Evolutionary conservation across 2,888 invertebrate genomes (phyloP), one percentile per base, ranked within the genome.

Genomic region (Noctua janthina): DNA sequence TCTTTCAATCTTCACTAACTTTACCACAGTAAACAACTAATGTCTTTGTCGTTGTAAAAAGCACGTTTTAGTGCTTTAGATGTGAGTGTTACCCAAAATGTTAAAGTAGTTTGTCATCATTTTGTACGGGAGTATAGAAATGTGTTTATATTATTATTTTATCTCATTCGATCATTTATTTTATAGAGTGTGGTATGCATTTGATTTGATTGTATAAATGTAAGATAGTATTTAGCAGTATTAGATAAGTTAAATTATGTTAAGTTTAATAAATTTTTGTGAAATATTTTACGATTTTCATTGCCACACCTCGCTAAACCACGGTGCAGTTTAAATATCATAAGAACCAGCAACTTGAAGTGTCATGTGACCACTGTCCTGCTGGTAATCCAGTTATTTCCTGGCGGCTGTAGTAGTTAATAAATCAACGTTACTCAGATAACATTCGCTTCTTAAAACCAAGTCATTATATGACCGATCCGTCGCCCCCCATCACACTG

Each of bases 191-290:
- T 90, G 88, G 92, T 93, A 92, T 93, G 94, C 83, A 92, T 94
- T 93, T 92, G 91, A 91, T 93, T 93, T 92, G 91, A 92, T 93
- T 95, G 93, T 94, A 93, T 94, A 94, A 93, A 93, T 93, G 90
- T 96, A 95, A 94, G 91, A 93, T 95, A 95, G 93, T 90, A 82
- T 90, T 83, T 95, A 94, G 93, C 88, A 92, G 90, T 91, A 89
- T 90, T 92, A 94, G 91, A 89, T 94, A 93, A 94, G 91, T 91
- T 93, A 86, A 86, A 91, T 86, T 91, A 92, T 92, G 92, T 94
- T 95, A 95, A 94, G 94, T 95, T 95, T 93, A 95, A 95, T 96
- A 96, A 95, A 96, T 93, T 93, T 93, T 93, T 92, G 90, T 90
- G 88, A 90, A 92, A 88, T 87, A 90, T 56, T 69, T 74, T 66